Percentiles rank a stretch among this genome's conserved stretches.
These are phyloP conservation scores for Ophonus ardosiacus DNA, from an alignment of 2,888 invertebrate species.

Conservation along the genomic window DNA sequence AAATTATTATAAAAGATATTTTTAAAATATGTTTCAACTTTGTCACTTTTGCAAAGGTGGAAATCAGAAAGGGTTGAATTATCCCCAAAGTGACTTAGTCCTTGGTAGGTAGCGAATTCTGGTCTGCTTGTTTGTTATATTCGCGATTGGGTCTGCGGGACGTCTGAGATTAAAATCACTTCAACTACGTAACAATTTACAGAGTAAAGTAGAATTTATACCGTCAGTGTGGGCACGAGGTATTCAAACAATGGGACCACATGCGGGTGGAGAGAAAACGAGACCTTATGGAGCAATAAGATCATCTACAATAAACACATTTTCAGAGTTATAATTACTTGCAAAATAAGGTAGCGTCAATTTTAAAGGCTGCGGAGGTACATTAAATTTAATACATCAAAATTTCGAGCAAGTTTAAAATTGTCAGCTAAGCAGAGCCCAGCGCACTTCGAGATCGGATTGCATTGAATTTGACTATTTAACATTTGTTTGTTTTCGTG, in stretches of 20 bases:
- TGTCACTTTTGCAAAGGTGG: not conserved
- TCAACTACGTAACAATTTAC: slow-evolving; percentile 53
- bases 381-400: no score
- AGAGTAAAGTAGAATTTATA: slow-evolving; percentile 43
- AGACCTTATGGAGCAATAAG: not conserved
- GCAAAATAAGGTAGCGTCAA: no score
- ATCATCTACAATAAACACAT: no score
- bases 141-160: slow-evolving; percentile 56
- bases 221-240: not conserved
- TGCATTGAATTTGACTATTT: no score
- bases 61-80: not conserved
- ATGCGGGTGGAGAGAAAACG: not conserved
- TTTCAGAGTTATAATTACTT: no score
- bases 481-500: no score
- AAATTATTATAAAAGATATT: not conserved
- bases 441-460: no score
- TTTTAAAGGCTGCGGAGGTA: no score
- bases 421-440: no score
- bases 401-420: no score
- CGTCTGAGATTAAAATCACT: slow-evolving; percentile 54
- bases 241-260: not conserved
- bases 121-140: slow-evolving; percentile 36
- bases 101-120: not conserved
- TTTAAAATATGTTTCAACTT: not conserved
- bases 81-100: not conserved